Conservation (phyloP, 1,140 invertebrate species). For the Drosophila lacertosa region DNA sequence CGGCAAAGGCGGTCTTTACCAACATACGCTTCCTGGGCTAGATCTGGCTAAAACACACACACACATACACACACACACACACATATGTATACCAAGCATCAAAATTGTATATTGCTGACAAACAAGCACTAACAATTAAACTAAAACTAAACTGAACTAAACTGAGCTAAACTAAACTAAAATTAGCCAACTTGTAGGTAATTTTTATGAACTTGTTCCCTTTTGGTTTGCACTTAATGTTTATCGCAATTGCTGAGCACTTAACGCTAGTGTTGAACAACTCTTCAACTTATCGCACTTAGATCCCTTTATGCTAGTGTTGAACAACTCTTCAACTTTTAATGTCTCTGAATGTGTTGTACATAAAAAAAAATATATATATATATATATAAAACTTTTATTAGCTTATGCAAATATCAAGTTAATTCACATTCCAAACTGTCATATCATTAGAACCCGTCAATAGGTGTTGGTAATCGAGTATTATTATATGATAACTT, state of each 20-base stretch:
- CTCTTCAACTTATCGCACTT: background rate
- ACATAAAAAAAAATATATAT: conserved; percentile 61
- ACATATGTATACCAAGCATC: conserved; percentile 79
- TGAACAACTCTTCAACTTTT: conserved; percentile 3
- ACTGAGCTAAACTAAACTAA: conserved; percentile 26
- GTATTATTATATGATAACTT: conserved; percentile 31
- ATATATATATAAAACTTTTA: conserved; percentile 39
- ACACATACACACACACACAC: conserved; percentile 29
- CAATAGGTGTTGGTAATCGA: conserved; percentile 47
- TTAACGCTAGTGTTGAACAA: conserved; percentile 1
- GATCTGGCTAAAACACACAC: conserved; percentile 18
- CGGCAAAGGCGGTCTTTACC: conserved; percentile 86
- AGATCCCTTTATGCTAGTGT: background rate
- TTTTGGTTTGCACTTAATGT: too few relatives aligned
- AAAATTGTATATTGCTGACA: conserved; percentile 79
- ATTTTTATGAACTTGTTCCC: conserved; percentile 17
- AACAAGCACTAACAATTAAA: conserved; percentile 73
- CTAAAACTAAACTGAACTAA: conserved; percentile 44
- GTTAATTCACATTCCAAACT: conserved; percentile 20
- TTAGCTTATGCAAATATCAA: conserved; percentile 29
- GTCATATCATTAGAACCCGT: conserved; percentile 52
- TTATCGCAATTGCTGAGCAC: too few relatives aligned
- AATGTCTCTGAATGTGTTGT: conserved; percentile 65
- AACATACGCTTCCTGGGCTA: conserved; percentile 87
- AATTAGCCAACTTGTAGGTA: conserved; percentile 3